A percentile compares a stretch with the other conserved stretches of the same genome.
Evolutionary conservation across 2,888 invertebrate genomes (phyloP).

Genomic region (Andrena chrysosceles): DNA sequence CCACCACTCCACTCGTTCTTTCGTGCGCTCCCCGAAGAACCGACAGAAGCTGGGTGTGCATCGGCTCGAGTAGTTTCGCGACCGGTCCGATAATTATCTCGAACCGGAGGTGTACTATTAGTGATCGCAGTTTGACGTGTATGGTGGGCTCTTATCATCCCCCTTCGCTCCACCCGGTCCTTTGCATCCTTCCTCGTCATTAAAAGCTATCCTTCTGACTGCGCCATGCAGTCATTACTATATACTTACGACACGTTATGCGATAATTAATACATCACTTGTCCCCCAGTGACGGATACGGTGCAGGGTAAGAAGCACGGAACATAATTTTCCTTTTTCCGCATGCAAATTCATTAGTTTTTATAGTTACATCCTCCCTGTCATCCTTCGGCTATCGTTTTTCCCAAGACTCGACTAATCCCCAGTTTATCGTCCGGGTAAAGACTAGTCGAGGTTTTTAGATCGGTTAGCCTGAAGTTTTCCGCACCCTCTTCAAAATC

Average conservation of each 20-base stretch:
- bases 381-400: neutral
- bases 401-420: no score
- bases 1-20: slow-evolving; percentile 1
- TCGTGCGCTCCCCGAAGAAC: neutral
- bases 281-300: slow-evolving; percentile 31
- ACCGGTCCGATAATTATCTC: slow-evolving; percentile 77
- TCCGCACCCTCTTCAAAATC: neutral
- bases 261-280: slow-evolving; percentile 76
- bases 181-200: slow-evolving; percentile 68
- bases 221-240: slow-evolving; percentile 67
- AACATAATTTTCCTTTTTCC: slow-evolving; percentile 17
- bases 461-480: no score
- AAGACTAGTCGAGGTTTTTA: no score
- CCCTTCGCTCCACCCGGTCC: slow-evolving; percentile 38
- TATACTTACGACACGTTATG: slow-evolving; percentile 74
- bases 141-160: slow-evolving; percentile 67
- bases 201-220: slow-evolving; percentile 70
- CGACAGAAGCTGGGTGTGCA: slow-evolving; percentile 39
- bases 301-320: neutral
- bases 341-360: slow-evolving; percentile 11
- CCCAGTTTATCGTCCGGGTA: no score
- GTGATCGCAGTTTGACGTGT: slow-evolving; percentile 76
- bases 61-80: slow-evolving; percentile 57
- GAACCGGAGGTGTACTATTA: slow-evolving; percentile 78
- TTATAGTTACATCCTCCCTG: neutral